phyloP scores from a whole-genome alignment of 2,888 invertebrate species.

The Cremastinae sp. region DNA sequence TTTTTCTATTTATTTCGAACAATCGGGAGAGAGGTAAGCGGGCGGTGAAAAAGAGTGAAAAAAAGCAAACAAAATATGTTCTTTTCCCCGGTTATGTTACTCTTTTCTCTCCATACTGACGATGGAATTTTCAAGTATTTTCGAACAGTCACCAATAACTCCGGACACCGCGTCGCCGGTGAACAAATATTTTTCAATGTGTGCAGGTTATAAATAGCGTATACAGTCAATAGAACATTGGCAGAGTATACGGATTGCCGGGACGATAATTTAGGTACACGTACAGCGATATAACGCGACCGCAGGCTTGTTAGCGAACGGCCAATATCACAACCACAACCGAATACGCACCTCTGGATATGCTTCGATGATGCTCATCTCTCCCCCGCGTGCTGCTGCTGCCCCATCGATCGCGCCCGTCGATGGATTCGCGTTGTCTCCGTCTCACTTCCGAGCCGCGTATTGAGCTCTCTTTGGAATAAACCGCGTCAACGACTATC shows the following conservation, averaged over 20 bases:
- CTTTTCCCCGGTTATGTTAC: neutral
- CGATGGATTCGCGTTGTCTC: neutral
- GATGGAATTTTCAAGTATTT: slow-evolving; percentile 28
- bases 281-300: slow-evolving; percentile 54
- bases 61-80: slow-evolving; percentile 40
- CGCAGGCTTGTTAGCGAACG: slow-evolving; percentile 56
- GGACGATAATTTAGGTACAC: slow-evolving; percentile 55
- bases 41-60: no score
- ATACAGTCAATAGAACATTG: no score
- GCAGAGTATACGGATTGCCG: slow-evolving; percentile 30
- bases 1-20: no score
- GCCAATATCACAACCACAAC: slow-evolving; percentile 58
- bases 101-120: slow-evolving; percentile 15
- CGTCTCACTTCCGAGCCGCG: slow-evolving; percentile 12
- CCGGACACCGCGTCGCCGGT: slow-evolving; percentile 6
- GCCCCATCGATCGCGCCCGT: neutral
- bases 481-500: slow-evolving; percentile 46
- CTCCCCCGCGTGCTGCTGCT: slow-evolving; percentile 2
- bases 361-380: slow-evolving; percentile 50
- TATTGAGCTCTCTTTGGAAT: slow-evolving; percentile 14
- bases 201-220: no score
- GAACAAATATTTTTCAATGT: neutral
- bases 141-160: slow-evolving; percentile 17
- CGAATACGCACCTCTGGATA: slow-evolving; percentile 53
- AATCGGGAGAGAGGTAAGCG: no score